phyloP scores from a whole-genome alignment of 2,113 vertebrate genomes.

The Prionailurus bengalensis region DNA sequence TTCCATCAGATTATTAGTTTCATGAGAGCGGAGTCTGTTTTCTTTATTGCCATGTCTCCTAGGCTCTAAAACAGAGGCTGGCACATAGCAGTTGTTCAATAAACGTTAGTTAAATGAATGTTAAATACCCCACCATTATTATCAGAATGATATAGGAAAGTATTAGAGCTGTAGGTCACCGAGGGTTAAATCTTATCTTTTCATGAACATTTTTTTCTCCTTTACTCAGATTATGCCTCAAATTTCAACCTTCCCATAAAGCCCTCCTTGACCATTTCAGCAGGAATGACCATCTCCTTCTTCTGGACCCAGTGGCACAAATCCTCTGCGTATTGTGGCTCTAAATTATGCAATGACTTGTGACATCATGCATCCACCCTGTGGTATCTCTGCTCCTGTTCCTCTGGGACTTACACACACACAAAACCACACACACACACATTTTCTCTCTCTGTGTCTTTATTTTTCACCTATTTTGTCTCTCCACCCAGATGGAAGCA shows the following conservation, averaged over 20 bases:
- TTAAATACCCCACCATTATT: neutral
- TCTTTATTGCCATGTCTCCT: neutral
- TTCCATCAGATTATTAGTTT: slow-evolving; percentile 4
- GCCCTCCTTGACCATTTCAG: neutral
- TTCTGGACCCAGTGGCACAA: neutral
- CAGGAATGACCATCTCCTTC: neutral
- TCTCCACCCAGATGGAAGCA: neutral
- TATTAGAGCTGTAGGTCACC: neutral
- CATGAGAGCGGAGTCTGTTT: neutral
- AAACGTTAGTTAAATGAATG: slow-evolving; percentile 23
- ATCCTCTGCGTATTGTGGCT: neutral
- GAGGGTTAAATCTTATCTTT: neutral
- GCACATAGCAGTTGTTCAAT: slow-evolving; percentile 3
- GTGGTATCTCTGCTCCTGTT: neutral
- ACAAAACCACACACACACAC: neutral
- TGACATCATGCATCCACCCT: neutral
- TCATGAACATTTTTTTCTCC: neutral
- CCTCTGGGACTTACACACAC: neutral
- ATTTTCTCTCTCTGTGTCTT: neutral
- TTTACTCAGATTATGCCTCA: neutral
- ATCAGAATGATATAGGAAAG: neutral
- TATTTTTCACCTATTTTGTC: slow-evolving; percentile 51
- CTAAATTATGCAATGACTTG: neutral
- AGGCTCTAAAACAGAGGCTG: neutral
- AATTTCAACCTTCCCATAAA: neutral